These are phyloP conservation scores for Trematomus bernacchii DNA, from an alignment of 2,797 vertebrate genomes.

Conservation along the genomic window DNA sequence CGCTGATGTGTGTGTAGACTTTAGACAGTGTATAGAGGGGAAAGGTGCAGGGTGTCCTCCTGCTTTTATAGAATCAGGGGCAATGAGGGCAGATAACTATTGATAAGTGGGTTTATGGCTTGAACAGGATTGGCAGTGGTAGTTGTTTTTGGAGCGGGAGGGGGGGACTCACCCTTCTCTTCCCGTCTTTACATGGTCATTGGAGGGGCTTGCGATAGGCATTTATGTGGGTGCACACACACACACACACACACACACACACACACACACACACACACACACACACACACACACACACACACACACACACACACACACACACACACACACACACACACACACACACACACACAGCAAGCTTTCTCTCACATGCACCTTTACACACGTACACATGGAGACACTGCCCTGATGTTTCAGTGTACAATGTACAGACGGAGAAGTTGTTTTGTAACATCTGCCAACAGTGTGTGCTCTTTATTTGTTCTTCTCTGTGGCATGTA, in stretches of 20 bases:
- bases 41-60: conserved; percentile 42
- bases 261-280: too few relatives aligned
- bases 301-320: too few relatives aligned
- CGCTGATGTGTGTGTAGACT: conserved; percentile 40
- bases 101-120: conserved; percentile 74
- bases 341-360: background rate
- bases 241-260: background rate
- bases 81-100: conserved; percentile 63
- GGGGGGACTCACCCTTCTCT: conserved; percentile 14
- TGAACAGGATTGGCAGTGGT: conserved; percentile 49
- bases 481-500: conserved; percentile 26
- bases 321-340: background rate
- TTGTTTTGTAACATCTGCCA: conserved; percentile 46
- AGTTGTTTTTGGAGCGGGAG: conserved; percentile 35
- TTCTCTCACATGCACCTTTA: background rate
- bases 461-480: conserved; percentile 36
- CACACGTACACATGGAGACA: conserved; percentile 1
- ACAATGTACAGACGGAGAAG: conserved; percentile 46
- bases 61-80: conserved; percentile 55
- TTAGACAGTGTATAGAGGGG: conserved; percentile 41
- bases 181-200: conserved; percentile 4
- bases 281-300: too few relatives aligned
- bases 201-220: conserved; percentile 10
- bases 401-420: conserved; percentile 18
- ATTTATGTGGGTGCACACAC: conserved; percentile 2